phyloP scores from a whole-genome alignment of 2,797 vertebrate species.

The Oophaga sylvatica region DNA sequence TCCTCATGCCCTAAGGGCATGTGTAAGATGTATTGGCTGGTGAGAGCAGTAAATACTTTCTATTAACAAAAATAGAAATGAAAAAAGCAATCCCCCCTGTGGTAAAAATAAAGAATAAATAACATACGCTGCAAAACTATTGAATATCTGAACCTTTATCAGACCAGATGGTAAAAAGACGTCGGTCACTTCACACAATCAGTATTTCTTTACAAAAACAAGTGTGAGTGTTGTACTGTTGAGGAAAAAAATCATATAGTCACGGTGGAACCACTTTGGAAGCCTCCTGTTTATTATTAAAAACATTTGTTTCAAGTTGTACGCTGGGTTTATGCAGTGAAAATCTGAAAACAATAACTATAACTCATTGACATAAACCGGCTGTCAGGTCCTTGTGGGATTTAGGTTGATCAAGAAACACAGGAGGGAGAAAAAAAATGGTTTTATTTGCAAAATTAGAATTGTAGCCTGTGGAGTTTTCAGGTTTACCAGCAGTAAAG shows the following conservation, averaged over 20 bases:
- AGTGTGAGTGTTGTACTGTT: constrained; percentile 62
- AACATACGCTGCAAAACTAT: neutral
- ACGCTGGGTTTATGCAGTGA: constrained; percentile 60
- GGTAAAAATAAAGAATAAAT: constrained; percentile 3
- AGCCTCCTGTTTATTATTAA: constrained; percentile 73
- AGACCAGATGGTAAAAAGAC: constrained; percentile 44
- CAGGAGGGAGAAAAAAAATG: constrained; percentile 72
- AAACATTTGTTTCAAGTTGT: constrained; percentile 72
- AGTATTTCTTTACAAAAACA: constrained; percentile 62
- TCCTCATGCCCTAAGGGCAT: neutral
- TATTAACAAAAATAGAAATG: neutral
- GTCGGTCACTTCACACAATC: constrained; percentile 26
- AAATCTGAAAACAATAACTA: constrained; percentile 86
- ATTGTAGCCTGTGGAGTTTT: constrained; percentile 81
- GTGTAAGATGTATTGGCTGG: too few relatives aligned
- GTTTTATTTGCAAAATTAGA: constrained; percentile 83
- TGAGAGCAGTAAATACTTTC: neutral
- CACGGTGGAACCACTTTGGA: constrained; percentile 67
- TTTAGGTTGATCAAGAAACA: constrained; percentile 82
- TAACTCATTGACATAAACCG: constrained; percentile 82
- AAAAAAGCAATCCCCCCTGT: neutral
- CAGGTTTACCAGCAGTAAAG: constrained; percentile 77
- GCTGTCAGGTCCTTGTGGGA: constrained; percentile 84
- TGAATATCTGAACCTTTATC: constrained; percentile 23
- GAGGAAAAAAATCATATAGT: constrained; percentile 60